A percentile compares a stretch with the other conserved stretches of the same genome.
These are phyloP conservation scores for Drosophila tristis DNA, from an alignment of 1,140 invertebrate genomes.

Conservation along the genomic window DNA sequence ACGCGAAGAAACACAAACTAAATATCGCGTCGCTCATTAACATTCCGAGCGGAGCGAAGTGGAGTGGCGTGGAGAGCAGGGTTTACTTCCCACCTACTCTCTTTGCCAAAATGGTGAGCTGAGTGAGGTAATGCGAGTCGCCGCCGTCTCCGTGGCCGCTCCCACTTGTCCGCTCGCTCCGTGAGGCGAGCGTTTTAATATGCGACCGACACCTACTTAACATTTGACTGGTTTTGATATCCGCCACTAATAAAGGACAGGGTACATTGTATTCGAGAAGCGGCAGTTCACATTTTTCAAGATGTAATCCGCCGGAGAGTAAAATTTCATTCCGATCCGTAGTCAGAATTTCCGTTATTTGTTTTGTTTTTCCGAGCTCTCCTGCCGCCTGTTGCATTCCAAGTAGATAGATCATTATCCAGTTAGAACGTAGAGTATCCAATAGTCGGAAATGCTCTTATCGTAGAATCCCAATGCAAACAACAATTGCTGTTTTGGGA, in stretches of 20 bases:
- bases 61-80: neutral
- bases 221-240: slow-evolving; percentile 72
- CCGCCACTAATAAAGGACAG: slow-evolving; percentile 3
- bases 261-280: slow-evolving; percentile 16
- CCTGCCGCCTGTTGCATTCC: too few relatives aligned
- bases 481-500: too few relatives aligned
- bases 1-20: slow-evolving; percentile 48
- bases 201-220: slow-evolving; percentile 81
- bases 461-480: too few relatives aligned
- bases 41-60: slow-evolving; percentile 57
- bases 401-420: neutral
- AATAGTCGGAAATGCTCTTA: too few relatives aligned
- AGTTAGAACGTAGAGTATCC: neutral
- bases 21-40: slow-evolving; percentile 72
- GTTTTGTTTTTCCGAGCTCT: neutral
- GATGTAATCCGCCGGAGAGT: too few relatives aligned
- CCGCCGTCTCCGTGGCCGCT: slow-evolving; percentile 45
- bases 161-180: slow-evolving; percentile 31
- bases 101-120: slow-evolving; percentile 80
- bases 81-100: slow-evolving; percentile 65
- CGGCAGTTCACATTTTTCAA: neutral
- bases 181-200: slow-evolving; percentile 52
- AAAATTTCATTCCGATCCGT: too few relatives aligned
- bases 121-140: slow-evolving; percentile 71
- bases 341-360: neutral